Evolutionary conservation across 1,140 invertebrate genomes (phyloP).

Genomic region (Diachasmimorpha longicaudata): DNA sequence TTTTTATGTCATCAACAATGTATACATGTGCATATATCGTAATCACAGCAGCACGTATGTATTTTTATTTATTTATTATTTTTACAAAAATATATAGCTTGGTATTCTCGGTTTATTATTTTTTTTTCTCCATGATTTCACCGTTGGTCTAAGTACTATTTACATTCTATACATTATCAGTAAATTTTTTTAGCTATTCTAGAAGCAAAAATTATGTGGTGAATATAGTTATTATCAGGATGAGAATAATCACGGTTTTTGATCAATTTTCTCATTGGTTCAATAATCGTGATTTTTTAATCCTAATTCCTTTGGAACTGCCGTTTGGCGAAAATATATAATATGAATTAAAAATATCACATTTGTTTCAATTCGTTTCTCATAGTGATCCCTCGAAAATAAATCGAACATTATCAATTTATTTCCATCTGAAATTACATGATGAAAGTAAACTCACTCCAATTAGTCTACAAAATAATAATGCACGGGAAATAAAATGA

Average conservation of each 20-base stretch:
- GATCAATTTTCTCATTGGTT: too few species aligned
- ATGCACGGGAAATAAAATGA: background rate
- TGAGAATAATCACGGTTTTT: background rate
- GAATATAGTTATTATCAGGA: background rate
- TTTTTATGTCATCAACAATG: background rate
- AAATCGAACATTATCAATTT: background rate
- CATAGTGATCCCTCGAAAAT: background rate
- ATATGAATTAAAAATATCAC: constrained; percentile 13
- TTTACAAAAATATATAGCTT: constrained; percentile 1
- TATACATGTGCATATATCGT: background rate
- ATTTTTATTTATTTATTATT: background rate
- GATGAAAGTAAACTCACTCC: background rate
- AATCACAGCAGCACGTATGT: background rate
- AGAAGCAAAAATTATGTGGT: background rate
- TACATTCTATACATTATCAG: background rate
- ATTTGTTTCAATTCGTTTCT: constrained; percentile 3
- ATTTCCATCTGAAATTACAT: background rate
- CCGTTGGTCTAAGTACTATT: background rate
- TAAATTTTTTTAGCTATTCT: background rate
- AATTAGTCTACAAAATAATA: background rate
- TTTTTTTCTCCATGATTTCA: background rate
- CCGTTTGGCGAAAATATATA: background rate
- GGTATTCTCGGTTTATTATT: background rate
- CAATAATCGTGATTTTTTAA: background rate
- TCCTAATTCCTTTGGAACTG: background rate